Percentiles rank a stretch among this genome's conserved stretches.
Conservation (phyloP, 2,797 vertebrate genomes). For the Meda fulgida region DNA sequence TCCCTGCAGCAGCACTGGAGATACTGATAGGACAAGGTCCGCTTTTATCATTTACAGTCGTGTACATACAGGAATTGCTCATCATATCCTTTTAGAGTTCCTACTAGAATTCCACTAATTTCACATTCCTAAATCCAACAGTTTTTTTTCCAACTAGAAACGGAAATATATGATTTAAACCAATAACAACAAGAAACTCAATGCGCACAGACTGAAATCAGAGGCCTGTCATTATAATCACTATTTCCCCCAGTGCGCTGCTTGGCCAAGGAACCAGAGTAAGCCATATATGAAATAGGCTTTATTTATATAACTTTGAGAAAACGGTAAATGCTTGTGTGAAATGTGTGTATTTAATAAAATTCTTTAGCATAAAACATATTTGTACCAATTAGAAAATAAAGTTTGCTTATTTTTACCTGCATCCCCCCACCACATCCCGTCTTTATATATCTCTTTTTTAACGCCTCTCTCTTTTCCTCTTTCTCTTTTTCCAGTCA, state of each 20-base stretch:
- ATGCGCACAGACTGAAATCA: neutral
- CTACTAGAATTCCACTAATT: conserved; percentile 11
- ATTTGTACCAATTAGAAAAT: conserved; percentile 73
- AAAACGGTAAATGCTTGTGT: neutral
- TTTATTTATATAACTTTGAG: neutral
- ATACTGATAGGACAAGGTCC: neutral
- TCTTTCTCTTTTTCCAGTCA: conserved; percentile 54
- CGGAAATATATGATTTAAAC: conserved; percentile 12
- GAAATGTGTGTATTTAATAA: neutral
- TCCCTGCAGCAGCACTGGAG: neutral
- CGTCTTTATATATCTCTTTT: conserved; percentile 37
- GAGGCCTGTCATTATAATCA: conserved; percentile 1
- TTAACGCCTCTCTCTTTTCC: conserved; percentile 56
- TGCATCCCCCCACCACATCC: neutral
- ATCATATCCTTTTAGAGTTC: neutral
- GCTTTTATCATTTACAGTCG: neutral
- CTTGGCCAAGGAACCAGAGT: neutral
- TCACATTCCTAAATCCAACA: neutral
- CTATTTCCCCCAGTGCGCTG: neutral
- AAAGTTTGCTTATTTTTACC: conserved; percentile 8
- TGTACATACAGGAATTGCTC: neutral
- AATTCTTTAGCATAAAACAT: conserved; percentile 48
- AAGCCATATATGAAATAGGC: neutral
- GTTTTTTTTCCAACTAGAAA: neutral
- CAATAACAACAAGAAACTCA: neutral